A percentile compares a stretch with the other conserved stretches of the same genome.
These are phyloP conservation scores for Andrena hattorfiana DNA, from an alignment of 2,888 invertebrate genomes.

Conservation along the genomic window DNA sequence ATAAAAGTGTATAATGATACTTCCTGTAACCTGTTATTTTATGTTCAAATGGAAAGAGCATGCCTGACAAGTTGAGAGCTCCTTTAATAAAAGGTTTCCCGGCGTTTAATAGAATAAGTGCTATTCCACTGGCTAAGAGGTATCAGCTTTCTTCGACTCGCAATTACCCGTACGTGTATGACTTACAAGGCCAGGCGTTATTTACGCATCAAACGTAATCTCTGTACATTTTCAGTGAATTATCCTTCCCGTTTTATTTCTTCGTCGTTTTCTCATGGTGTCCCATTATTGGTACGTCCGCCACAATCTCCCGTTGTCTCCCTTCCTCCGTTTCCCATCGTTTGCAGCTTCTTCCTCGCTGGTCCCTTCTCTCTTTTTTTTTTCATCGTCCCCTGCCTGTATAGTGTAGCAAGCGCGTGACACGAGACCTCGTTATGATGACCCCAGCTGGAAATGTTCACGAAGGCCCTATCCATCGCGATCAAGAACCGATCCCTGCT, in stretches of 20 bases:
- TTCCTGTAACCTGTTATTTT: slow-evolving; percentile 16
- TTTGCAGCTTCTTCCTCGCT: not conserved
- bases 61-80: slow-evolving; percentile 18
- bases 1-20: slow-evolving; percentile 12
- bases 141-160: slow-evolving; percentile 10
- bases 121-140: slow-evolving; percentile 14
- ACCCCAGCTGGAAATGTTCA: slow-evolving; percentile 73
- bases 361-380: not conserved
- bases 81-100: slow-evolving; percentile 26
- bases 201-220: slow-evolving; percentile 13
- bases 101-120: slow-evolving; percentile 36
- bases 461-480: slow-evolving; percentile 68
- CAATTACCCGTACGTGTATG: slow-evolving; percentile 6
- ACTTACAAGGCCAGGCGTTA: slow-evolving; percentile 6
- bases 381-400: slow-evolving; percentile 15
- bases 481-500: slow-evolving; percentile 69
- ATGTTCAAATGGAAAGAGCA: not conserved
- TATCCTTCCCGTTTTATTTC: slow-evolving; percentile 59
- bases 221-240: slow-evolving; percentile 46
- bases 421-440: slow-evolving; percentile 81
- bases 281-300: slow-evolving; percentile 55
- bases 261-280: slow-evolving; percentile 47
- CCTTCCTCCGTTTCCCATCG: not conserved
- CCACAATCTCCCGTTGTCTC: slow-evolving; percentile 19
- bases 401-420: slow-evolving; percentile 67